A percentile compares a stretch with the other conserved stretches of the same genome.
phyloP scores from a whole-genome alignment of 2,888 invertebrate genomes.

The Osedax frankpressi region DNA sequence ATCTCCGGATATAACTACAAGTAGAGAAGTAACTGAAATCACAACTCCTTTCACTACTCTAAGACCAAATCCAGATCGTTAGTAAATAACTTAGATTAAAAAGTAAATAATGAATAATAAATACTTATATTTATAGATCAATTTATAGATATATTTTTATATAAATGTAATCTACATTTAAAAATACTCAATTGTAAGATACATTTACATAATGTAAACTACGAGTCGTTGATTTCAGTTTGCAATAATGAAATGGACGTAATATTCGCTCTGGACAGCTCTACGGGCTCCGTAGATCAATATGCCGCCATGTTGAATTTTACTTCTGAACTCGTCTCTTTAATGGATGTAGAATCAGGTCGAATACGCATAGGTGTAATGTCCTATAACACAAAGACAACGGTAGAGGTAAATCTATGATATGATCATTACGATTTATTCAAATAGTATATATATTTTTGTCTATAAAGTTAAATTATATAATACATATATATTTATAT shows the following conservation, averaged over 20 bases:
- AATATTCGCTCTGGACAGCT: conserved; percentile 27
- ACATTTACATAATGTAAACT: not conserved
- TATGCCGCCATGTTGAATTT: conserved; percentile 23
- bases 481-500: too few species aligned
- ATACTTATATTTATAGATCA: too few species aligned
- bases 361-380: conserved; percentile 24
- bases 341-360: conserved; percentile 26
- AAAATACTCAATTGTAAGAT: not conserved
- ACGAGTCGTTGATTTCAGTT: conserved; percentile 13
- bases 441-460: too few species aligned
- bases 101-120: too few species aligned
- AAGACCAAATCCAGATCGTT: not conserved
- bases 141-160: not conserved
- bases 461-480: too few species aligned
- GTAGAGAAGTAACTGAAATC: not conserved
- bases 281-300: conserved; percentile 26
- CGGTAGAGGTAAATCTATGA: not conserved
- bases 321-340: conserved; percentile 22
- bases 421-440: too few species aligned
- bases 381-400: conserved; percentile 22
- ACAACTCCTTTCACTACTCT: not conserved
- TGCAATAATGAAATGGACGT: conserved; percentile 26
- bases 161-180: not conserved
- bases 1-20: not conserved
- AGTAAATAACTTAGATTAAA: too few species aligned